Conservation (phyloP, 2,888 invertebrate genomes). For the Bimastos eiseni region DNA sequence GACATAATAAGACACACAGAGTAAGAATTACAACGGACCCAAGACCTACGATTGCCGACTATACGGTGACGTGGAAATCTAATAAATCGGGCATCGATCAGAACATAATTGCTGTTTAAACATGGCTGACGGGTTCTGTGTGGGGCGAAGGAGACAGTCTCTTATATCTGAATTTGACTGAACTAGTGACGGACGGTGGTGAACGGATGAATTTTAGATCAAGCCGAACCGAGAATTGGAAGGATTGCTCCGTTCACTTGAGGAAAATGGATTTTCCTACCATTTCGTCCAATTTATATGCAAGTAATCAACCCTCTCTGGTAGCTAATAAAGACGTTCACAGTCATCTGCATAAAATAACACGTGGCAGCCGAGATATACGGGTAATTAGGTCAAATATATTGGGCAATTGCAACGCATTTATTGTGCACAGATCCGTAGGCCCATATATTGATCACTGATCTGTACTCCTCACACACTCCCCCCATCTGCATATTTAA, state of each 20-base stretch:
- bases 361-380: not conserved
- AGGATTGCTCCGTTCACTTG: not conserved
- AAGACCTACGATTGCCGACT: not conserved
- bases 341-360: not conserved
- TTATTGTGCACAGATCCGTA: not conserved
- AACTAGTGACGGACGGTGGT: not conserved
- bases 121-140: not conserved
- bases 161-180: not conserved
- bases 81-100: not conserved
- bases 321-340: not conserved
- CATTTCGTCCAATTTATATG: not conserved
- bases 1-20: not conserved
- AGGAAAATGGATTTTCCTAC: not conserved
- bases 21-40: no score
- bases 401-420: not conserved
- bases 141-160: not conserved
- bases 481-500: no score
- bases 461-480: not conserved
- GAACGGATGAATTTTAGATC: not conserved
- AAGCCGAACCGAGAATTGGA: not conserved
- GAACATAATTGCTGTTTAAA: not conserved
- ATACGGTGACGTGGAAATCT: not conserved
- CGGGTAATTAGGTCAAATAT: not conserved
- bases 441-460: not conserved
- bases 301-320: not conserved